Conservation (phyloP, 2,113 vertebrate genomes). For the Callithrix jacchus region DNA sequence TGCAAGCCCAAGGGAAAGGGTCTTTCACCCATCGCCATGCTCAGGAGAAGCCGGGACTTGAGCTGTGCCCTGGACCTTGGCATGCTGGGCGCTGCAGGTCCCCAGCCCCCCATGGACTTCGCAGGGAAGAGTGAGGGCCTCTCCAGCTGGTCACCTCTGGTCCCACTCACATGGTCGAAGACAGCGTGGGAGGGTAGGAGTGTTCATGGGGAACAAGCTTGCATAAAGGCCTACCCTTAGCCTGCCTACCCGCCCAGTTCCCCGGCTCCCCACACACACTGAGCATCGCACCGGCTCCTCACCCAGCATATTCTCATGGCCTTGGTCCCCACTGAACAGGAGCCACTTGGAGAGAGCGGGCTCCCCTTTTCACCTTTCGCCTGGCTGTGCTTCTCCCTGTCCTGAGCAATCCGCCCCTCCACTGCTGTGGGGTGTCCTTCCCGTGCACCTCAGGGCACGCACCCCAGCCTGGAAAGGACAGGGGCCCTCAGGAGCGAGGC, state of each 20-base stretch:
- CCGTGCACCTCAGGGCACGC: too few species aligned
- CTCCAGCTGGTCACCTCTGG: neutral
- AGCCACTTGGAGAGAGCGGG: neutral
- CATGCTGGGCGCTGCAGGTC: accelerated
- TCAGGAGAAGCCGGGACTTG: neutral
- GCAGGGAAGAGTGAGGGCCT: too few species aligned
- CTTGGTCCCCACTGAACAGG: neutral
- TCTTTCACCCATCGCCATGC: too few species aligned
- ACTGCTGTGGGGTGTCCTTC: neutral
- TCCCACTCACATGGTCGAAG: neutral
- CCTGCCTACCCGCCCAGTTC: neutral
- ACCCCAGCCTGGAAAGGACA: accelerated
- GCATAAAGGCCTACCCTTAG: neutral
- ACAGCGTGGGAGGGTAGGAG: neutral
- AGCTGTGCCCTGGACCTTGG: neutral
- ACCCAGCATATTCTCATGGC: accelerated
- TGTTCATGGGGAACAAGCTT: accelerated
- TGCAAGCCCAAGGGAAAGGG: accelerated
- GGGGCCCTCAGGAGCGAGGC: neutral
- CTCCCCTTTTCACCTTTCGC: neutral
- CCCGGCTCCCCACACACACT: accelerated
- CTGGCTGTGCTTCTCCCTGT: neutral
- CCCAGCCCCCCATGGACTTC: accelerated
- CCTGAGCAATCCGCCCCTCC: accelerated
- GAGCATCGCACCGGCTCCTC: too few species aligned